A percentile compares a stretch with the other conserved stretches of the same genome.
These are phyloP conservation scores for Gadopsis marmoratus DNA, from an alignment of 2,797 vertebrate genomes.

Conservation along the genomic window DNA sequence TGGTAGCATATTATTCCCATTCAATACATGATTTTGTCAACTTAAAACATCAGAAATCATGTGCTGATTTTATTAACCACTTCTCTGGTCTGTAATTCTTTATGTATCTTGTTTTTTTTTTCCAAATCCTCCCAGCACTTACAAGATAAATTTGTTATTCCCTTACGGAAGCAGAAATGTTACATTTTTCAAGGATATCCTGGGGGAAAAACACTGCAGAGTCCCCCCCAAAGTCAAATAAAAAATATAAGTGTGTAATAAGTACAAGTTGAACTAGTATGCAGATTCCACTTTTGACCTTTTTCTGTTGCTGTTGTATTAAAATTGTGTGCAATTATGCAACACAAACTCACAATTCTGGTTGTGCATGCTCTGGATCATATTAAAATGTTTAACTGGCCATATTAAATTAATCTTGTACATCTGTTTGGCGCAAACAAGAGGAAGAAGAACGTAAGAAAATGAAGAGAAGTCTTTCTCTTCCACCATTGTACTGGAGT, in stretches of 20 bases:
- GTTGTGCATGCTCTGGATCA: neutral
- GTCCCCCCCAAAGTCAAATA: neutral
- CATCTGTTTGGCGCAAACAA: conserved; percentile 4
- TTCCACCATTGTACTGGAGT: neutral
- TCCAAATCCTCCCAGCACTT: neutral
- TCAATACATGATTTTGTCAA: too few relatives aligned
- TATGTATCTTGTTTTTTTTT: too few relatives aligned
- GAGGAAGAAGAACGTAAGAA: neutral
- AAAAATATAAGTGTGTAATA: conserved; percentile 3
- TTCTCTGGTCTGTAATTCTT: too few relatives aligned
- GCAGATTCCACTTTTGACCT: neutral
- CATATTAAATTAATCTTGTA: neutral
- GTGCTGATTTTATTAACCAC: too few relatives aligned
- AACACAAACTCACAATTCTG: neutral
- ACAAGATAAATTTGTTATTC: neutral
- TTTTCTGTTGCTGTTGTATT: neutral
- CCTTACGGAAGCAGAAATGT: neutral
- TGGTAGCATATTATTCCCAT: too few relatives aligned
- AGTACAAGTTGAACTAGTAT: conserved; percentile 7
- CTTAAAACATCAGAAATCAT: too few relatives aligned
- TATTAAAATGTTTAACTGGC: neutral
- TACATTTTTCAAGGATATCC: neutral
- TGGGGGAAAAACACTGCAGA: neutral
- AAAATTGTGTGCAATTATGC: neutral
- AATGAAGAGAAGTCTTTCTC: conserved; percentile 5